phyloP scores from a whole-genome alignment of 2,888 invertebrate species.

The Drosophila kanekoi region DNA sequence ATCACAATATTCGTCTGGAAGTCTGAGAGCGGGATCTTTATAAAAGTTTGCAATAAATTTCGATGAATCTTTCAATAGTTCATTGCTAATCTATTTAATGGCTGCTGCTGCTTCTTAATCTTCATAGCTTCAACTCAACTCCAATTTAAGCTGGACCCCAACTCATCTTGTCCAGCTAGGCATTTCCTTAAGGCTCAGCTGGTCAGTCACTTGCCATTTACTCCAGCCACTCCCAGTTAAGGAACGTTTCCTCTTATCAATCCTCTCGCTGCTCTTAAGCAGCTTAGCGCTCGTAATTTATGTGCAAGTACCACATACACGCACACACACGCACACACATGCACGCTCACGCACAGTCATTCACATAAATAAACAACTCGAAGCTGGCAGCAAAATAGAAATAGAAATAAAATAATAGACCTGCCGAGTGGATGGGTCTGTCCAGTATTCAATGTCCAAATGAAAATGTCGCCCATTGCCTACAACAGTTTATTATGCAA shows the following conservation, averaged over 20 bases:
- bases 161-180: slow-evolving; percentile 18
- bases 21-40: no score
- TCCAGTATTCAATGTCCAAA: slow-evolving; percentile 43
- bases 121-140: slow-evolving; percentile 13
- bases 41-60: not conserved
- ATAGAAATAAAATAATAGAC: slow-evolving; percentile 76
- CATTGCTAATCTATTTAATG: not conserved
- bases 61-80: slow-evolving; percentile 2
- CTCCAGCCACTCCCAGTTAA: slow-evolving; percentile 26
- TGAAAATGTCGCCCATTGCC: slow-evolving; percentile 79
- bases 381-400: slow-evolving; percentile 52
- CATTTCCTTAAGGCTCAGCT: slow-evolving; percentile 51
- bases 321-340: slow-evolving; percentile 5
- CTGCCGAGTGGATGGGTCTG: slow-evolving; percentile 43
- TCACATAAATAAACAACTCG: slow-evolving; percentile 74
- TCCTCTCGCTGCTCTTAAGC: slow-evolving; percentile 37
- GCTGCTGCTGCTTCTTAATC: slow-evolving; percentile 15
- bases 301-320: slow-evolving; percentile 57
- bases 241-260: slow-evolving; percentile 47
- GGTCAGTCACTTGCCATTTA: slow-evolving; percentile 32
- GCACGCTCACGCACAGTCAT: slow-evolving; percentile 45
- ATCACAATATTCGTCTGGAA: no score
- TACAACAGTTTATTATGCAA: slow-evolving; percentile 69
- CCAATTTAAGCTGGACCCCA: slow-evolving; percentile 5
- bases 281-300: slow-evolving; percentile 63